Percentiles rank a stretch among this genome's conserved stretches.
Conservation (phyloP, 2,797 vertebrate species). For the Enteromius afrohamiltoni region DNA sequence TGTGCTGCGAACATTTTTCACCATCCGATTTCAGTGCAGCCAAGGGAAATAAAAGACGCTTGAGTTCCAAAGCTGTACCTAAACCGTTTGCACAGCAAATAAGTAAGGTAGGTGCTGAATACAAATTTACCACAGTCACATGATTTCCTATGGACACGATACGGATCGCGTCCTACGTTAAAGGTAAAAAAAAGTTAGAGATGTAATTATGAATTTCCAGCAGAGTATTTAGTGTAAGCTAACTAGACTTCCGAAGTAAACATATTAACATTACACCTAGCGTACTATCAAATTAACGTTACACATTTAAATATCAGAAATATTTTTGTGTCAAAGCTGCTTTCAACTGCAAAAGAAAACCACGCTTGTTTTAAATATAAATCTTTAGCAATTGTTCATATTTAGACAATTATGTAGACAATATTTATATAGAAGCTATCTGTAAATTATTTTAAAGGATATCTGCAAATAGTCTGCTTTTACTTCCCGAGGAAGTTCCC, state of each 20-base stretch:
- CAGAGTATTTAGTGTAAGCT: neutral
- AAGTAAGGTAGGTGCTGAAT: neutral
- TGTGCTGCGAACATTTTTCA: constrained; percentile 25
- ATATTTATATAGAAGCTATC: neutral
- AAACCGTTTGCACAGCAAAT: neutral
- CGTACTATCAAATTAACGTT: neutral
- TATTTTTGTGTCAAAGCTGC: neutral
- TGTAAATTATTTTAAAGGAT: neutral
- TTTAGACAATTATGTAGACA: too few species aligned
- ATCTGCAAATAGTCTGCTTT: neutral
- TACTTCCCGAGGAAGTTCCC: neutral
- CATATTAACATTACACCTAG: neutral
- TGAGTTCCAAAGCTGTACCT: constrained; percentile 20
- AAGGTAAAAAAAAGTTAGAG: neutral
- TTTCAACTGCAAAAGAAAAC: neutral
- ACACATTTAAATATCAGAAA: neutral
- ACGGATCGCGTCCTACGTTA: neutral
- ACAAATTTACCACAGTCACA: neutral
- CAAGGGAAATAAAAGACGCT: constrained; percentile 12
- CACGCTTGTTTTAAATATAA: neutral
- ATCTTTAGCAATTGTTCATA: neutral
- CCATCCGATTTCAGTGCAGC: neutral
- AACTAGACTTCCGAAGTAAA: neutral
- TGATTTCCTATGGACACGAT: neutral
- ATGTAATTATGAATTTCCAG: neutral